Percentiles rank a stretch among this genome's conserved stretches.
Conservation (phyloP, 2,888 invertebrate species). For the Epistrophe eligans region DNA sequence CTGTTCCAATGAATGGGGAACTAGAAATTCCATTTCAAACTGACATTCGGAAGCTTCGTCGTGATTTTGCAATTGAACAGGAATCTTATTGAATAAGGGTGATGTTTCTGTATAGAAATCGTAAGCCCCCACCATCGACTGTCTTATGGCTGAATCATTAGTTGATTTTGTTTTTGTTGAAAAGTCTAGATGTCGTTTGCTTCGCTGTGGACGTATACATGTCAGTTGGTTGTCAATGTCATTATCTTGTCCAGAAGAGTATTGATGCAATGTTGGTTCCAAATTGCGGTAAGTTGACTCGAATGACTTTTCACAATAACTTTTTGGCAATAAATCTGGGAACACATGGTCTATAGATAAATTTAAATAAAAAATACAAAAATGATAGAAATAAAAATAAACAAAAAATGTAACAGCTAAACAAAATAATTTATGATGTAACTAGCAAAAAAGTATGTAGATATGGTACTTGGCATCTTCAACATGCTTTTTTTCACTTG, state of each 20-base stretch:
- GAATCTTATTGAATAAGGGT: slow-evolving; percentile 65
- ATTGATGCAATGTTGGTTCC: slow-evolving; percentile 50
- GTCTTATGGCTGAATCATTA: slow-evolving; percentile 3
- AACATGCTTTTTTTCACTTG: no score
- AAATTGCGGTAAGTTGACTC: slow-evolving; percentile 49
- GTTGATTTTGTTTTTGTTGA: slow-evolving; percentile 18
- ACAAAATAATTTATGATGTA: neutral
- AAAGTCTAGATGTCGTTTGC: slow-evolving; percentile 60
- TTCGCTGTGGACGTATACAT: slow-evolving; percentile 49
- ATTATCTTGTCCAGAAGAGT: slow-evolving; percentile 48
- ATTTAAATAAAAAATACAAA: slow-evolving; percentile 75
- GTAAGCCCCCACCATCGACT: slow-evolving; percentile 29
- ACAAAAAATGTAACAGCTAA: slow-evolving; percentile 29
- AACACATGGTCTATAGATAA: slow-evolving; percentile 76
- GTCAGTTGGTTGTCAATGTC: slow-evolving; percentile 27
- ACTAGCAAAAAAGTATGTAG: neutral
- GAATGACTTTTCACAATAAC: slow-evolving; percentile 63
- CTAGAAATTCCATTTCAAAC: slow-evolving; percentile 83
- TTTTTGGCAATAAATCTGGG: slow-evolving; percentile 77
- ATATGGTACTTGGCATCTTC: no score
- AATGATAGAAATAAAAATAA: slow-evolving; percentile 57
- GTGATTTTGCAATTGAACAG: slow-evolving; percentile 62
- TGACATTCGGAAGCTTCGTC: slow-evolving; percentile 58
- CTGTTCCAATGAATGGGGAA: slow-evolving; percentile 79
- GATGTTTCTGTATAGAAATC: slow-evolving; percentile 62